These are phyloP conservation scores for Montipora foliosa DNA, from an alignment of 64 coral and sea anemone genomes.

Conservation along the genomic window DNA sequence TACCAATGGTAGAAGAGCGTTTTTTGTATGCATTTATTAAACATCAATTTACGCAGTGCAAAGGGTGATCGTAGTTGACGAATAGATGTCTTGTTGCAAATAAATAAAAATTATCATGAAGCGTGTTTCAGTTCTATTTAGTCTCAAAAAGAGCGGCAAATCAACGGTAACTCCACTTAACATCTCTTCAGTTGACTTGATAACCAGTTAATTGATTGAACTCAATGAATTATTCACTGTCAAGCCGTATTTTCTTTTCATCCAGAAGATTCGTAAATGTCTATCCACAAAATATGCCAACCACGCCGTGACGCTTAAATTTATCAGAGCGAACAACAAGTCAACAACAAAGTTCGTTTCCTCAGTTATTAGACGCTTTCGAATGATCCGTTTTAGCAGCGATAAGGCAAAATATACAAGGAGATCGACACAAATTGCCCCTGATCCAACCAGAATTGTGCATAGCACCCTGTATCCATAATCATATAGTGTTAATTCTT, in stretches of 20 bases:
- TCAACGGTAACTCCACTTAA: background rate
- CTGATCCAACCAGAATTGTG: conserved; percentile 63
- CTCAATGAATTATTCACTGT: conserved; percentile 20
- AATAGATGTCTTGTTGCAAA: too few relatives aligned
- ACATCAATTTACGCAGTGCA: too few relatives aligned
- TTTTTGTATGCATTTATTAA: too few relatives aligned
- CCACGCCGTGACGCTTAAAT: conserved; percentile 55
- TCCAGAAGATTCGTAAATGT: conserved; percentile 59
- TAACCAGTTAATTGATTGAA: background rate
- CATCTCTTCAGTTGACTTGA: background rate
- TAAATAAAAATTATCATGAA: too few relatives aligned
- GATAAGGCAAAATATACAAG: conserved; percentile 45
- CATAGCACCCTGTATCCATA: conserved; percentile 72
- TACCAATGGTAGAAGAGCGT: too few relatives aligned
- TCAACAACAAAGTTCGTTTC: conserved; percentile 81
- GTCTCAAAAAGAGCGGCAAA: background rate
- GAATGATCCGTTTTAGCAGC: conserved; percentile 58
- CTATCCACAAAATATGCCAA: conserved; percentile 58
- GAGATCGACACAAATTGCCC: conserved; percentile 66
- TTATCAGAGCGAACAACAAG: conserved; percentile 55
- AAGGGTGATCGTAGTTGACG: too few relatives aligned
- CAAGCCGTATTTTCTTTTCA: conserved; percentile 62
- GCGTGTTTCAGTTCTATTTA: background rate
- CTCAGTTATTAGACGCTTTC: conserved; percentile 40
- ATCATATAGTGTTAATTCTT: conserved; percentile 42